Conservation (phyloP, 1,140 invertebrate species). For the Aleiodes sp. region DNA sequence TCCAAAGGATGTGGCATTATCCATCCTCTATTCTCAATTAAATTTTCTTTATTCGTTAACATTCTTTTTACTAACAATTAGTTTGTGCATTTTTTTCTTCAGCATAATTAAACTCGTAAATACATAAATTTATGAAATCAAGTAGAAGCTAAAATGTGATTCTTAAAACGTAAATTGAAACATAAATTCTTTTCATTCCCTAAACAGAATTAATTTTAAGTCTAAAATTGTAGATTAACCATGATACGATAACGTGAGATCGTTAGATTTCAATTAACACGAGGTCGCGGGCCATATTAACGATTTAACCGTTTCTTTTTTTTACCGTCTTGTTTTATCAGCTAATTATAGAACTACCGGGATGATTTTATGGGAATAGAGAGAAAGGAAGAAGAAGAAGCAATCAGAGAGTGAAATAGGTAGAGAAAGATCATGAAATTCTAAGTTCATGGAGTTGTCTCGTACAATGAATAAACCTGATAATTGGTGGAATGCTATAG, state of each 20-base stretch:
- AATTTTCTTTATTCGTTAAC: neutral
- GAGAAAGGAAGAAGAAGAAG: slow-evolving; percentile 28
- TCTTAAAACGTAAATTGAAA: neutral
- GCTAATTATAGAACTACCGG: slow-evolving; percentile 14
- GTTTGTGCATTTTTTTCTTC: too few relatives aligned
- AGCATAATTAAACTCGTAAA: too few relatives aligned
- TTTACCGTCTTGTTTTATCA: neutral
- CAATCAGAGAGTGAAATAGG: neutral
- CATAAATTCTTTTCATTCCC: neutral
- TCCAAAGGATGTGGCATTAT: neutral
- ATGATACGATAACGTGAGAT: slow-evolving; percentile 7
- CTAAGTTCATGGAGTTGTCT: slow-evolving; percentile 48
- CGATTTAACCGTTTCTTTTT: neutral
- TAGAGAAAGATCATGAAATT: slow-evolving; percentile 45
- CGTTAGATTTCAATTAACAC: slow-evolving; percentile 20
- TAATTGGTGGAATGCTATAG: slow-evolving; percentile 46
- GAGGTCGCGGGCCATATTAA: neutral
- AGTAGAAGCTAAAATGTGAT: too few relatives aligned
- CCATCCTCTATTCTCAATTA: neutral
- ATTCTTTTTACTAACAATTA: neutral
- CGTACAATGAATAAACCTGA: slow-evolving; percentile 48
- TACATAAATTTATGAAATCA: too few relatives aligned
- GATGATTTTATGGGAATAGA: slow-evolving; percentile 11
- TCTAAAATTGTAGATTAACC: neutral
- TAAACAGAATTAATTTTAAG: neutral